Conservation (phyloP, 2,113 vertebrate species). For the Psephotus haematonotus region DNA sequence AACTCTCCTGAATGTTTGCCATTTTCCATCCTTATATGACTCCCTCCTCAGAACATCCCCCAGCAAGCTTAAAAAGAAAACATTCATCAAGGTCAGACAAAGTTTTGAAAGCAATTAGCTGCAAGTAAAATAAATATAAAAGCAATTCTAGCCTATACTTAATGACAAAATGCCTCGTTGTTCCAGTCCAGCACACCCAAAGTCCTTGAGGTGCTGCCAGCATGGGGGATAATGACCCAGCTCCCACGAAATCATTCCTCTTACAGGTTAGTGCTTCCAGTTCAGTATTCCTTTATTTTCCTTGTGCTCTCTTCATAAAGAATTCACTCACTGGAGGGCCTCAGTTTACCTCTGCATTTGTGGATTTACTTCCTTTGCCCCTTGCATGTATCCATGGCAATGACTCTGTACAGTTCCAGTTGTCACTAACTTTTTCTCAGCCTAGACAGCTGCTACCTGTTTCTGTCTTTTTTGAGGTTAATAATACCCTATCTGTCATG, state of each 20-base stretch:
- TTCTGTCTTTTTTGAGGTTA: background rate
- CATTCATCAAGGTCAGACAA: slow-evolving; percentile 33
- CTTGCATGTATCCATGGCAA: background rate
- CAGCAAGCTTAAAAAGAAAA: slow-evolving; percentile 47
- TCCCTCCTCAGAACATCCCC: slow-evolving; percentile 12
- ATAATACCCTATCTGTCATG: background rate
- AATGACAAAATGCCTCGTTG: slow-evolving; percentile 7
- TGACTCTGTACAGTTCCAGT: background rate
- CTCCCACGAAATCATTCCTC: background rate
- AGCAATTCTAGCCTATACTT: slow-evolving; percentile 27
- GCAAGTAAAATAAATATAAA: slow-evolving; percentile 53
- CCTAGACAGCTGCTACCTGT: background rate
- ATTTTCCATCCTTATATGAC: slow-evolving; percentile 22
- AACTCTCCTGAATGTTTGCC: slow-evolving; percentile 2
- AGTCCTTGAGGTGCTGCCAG: slow-evolving; percentile 32
- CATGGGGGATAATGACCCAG: background rate
- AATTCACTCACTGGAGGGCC: background rate
- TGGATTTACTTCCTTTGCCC: background rate
- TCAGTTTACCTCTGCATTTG: background rate
- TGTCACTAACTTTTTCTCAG: background rate
- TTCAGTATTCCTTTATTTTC: background rate
- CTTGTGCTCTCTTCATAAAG: background rate
- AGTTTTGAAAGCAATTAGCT: slow-evolving; percentile 44
- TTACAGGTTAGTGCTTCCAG: background rate
- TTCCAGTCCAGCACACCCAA: slow-evolving; percentile 22